Evolutionary conservation across 2,797 vertebrate genomes (phyloP), one percentile per base, ranked within the genome.

Genomic region (Pachyuromys duprasi): DNA sequence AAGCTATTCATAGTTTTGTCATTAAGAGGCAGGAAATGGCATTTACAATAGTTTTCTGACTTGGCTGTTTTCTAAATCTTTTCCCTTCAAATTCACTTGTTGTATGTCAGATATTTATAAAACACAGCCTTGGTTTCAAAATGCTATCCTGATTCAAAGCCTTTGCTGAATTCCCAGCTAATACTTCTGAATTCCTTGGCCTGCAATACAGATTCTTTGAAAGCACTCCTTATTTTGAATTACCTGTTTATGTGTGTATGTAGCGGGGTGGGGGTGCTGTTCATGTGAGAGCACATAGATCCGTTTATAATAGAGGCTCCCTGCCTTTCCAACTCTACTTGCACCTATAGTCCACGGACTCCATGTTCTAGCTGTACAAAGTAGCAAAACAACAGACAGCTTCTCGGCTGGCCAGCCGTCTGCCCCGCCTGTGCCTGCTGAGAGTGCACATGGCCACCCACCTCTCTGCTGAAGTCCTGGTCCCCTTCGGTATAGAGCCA

Each of bases 91-190:
- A 74, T 57, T 67, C 53, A 93, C 39, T 55, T 93, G 39, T 78
- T 75, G 33, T 74, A 42, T 81, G 20, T 13, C 79, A 88, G 18
- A 39, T 92, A 91, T 49, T 95, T 92, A 80, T 86, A 95, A 95
- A 94, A 96, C 72, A 91, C 31, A 94, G 14, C 67, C 89, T 89
- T 89, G 45, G 93, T 20, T 94, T 80, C 7, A 95, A 97, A 91
- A 93, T 84, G 74, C 12, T 74, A 33, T 22, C 33, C 60, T 57
- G 60, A 84, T 67, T 74, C 26, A 90, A 91, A 94, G 94, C 13
- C 63, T 95, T 75, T 60, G 53, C 33, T 82, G 39, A 26, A 17
- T 84, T 67, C n/a, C 39, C 45, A 20, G 2, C 3, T 33, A 17
- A 39, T 72, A 39, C 14, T 86, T 72, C 31, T 63, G 69, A 88